Evolutionary conservation across 1,140 invertebrate genomes (phyloP).

Genomic region (Cotesia chilonis): DNA sequence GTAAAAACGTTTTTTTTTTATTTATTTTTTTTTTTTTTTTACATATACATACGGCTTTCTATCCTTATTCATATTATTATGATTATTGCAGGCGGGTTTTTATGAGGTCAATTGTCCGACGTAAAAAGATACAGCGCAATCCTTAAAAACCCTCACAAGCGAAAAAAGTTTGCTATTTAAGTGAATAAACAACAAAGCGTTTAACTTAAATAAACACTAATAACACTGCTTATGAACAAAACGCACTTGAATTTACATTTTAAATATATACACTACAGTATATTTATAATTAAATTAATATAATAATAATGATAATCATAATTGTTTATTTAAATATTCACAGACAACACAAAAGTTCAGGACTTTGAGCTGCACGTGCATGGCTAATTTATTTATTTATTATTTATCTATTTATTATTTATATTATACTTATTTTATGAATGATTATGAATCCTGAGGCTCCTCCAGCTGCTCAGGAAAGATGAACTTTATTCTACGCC

Average conservation of each 20-base stretch:
- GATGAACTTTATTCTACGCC: constrained; percentile 64
- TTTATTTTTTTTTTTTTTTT: constrained; percentile 7
- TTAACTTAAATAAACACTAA: too few relatives aligned
- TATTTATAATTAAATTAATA: too few relatives aligned
- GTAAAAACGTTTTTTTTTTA: too few relatives aligned
- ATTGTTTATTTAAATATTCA: neutral
- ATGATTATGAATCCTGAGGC: constrained; percentile 53
- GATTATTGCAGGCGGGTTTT: constrained; percentile 21
- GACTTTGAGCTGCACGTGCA: neutral
- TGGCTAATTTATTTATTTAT: constrained; percentile 22
- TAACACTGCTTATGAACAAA: too few relatives aligned
- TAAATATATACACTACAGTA: too few relatives aligned
- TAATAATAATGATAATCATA: too few relatives aligned
- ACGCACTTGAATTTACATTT: too few relatives aligned
- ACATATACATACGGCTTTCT: neutral
- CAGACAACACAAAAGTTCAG: neutral
- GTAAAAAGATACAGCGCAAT: too few relatives aligned
- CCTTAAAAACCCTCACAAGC: too few relatives aligned
- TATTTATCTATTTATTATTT: constrained; percentile 31
- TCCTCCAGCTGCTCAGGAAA: constrained; percentile 66
- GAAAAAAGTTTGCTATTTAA: neutral
- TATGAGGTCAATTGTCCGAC: constrained; percentile 13
- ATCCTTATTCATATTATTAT: too few relatives aligned
- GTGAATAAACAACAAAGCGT: neutral
- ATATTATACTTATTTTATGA: constrained; percentile 30